Conservation (phyloP, 2,797 vertebrate species). For the Hyperoplus immaculatus region DNA sequence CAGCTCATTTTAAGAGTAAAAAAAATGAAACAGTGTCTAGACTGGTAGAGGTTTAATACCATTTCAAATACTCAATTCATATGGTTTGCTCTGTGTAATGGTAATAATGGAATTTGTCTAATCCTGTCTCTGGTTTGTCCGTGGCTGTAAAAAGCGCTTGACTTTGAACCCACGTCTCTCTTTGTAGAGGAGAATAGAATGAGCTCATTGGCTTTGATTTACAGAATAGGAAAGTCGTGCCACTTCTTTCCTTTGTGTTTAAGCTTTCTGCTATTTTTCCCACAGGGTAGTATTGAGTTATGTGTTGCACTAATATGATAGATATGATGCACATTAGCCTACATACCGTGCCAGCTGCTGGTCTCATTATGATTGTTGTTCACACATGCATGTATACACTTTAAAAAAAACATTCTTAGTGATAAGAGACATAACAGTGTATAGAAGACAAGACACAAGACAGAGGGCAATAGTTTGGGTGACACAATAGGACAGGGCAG, state of each 20-base stretch:
- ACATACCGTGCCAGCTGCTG: neutral
- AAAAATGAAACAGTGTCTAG: neutral
- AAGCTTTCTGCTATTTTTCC: neutral
- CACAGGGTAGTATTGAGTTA: neutral
- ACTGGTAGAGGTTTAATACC: neutral
- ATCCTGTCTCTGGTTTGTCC: neutral
- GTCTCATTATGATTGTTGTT: slow-evolving; percentile 16
- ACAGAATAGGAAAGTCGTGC: slow-evolving; percentile 2
- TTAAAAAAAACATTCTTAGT: too few relatives aligned
- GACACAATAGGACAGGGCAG: too few relatives aligned
- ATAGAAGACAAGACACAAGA: too few relatives aligned
- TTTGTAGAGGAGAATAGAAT: neutral
- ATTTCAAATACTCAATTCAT: neutral
- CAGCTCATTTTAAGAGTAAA: neutral
- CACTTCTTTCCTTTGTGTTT: slow-evolving; percentile 19
- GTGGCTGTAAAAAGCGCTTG: slow-evolving; percentile 1
- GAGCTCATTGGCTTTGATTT: slow-evolving; percentile 37
- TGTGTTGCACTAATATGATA: neutral
- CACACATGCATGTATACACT: neutral
- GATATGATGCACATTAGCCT: slow-evolving; percentile 14
- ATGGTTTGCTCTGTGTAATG: slow-evolving; percentile 4
- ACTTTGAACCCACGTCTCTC: slow-evolving; percentile 30
- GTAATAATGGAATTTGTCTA: slow-evolving; percentile 2
- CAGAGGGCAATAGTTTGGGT: too few relatives aligned
- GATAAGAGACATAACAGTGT: too few relatives aligned